phyloP scores from a whole-genome alignment of 2,888 invertebrate species.

The Formica aserva region DNA sequence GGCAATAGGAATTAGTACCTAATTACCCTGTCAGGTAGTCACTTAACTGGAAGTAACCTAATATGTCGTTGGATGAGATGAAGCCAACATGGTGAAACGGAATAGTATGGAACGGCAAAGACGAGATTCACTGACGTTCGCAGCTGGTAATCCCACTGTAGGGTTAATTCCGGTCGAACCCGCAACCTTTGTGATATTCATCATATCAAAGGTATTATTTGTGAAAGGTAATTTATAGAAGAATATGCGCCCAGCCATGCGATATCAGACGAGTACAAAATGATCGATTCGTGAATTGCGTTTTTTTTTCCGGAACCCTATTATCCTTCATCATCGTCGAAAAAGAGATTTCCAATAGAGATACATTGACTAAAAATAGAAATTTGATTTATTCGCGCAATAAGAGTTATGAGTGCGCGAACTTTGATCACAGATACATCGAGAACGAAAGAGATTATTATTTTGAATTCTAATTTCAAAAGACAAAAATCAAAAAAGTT shows the following conservation, averaged over 20 bases:
- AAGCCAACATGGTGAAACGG: constrained; percentile 45
- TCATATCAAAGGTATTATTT: constrained; percentile 57
- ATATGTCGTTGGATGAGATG: constrained; percentile 67
- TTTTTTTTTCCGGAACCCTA: constrained; percentile 7
- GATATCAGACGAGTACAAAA: constrained; percentile 32
- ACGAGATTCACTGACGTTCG: constrained; percentile 57
- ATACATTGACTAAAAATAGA: not conserved
- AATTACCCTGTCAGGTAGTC: constrained; percentile 41
- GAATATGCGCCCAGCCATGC: constrained; percentile 33
- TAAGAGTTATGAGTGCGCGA: not conserved
- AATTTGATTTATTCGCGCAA: constrained; percentile 9
- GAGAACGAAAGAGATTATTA: not conserved
- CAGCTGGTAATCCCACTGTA: constrained; percentile 46
- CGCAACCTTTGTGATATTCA: constrained; percentile 53
- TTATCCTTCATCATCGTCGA: constrained; percentile 31
- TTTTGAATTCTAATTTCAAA: not conserved
- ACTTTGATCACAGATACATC: not conserved
- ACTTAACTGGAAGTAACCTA: constrained; percentile 65
- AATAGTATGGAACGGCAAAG: constrained; percentile 58
- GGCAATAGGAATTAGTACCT: constrained; percentile 50
- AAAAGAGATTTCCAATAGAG: constrained; percentile 1
- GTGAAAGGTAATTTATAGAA: constrained; percentile 58
- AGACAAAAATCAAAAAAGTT: not conserved
- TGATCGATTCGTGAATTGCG: constrained; percentile 49
- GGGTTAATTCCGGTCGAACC: constrained; percentile 60